Percentiles rank a stretch among this genome's conserved stretches.
Conservation (phyloP, 2,888 invertebrate genomes). For the Brachypterus glaber region DNA sequence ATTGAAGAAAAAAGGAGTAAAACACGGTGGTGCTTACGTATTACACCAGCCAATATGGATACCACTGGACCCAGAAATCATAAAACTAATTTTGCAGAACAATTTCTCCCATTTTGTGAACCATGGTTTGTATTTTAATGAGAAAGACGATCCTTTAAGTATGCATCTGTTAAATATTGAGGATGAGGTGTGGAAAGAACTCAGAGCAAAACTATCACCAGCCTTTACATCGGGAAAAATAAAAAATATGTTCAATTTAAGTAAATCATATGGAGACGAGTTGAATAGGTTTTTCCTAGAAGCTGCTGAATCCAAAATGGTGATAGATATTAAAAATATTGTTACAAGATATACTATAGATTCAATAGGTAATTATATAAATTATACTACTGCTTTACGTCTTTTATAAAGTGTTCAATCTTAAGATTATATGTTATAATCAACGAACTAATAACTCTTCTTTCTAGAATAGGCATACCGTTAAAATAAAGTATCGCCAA, state of each 20-base stretch:
- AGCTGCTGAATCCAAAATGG: no score
- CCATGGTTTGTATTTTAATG: constrained; percentile 24
- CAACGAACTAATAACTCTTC: no score
- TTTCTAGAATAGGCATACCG: no score
- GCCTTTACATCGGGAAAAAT: background rate
- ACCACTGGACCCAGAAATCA: constrained; percentile 27
- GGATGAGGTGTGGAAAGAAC: constrained; percentile 1
- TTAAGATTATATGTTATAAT: no score
- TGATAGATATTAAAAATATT: no score
- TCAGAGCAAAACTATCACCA: background rate
- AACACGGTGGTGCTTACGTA: constrained; percentile 27
- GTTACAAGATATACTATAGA: no score
- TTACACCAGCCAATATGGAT: constrained; percentile 37
- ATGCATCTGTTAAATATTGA: constrained; percentile 15
- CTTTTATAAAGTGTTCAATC: no score
- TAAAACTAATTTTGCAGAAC: constrained; percentile 44
- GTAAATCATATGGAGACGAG: no score
- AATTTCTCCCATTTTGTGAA: constrained; percentile 42
- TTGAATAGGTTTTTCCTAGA: no score
- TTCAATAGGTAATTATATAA: no score
- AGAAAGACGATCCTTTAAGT: constrained; percentile 24
- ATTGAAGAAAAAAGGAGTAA: constrained; percentile 21
- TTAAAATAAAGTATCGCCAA: no score
- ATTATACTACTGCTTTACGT: no score
- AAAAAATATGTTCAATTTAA: background rate